phyloP scores from a whole-genome alignment of 1,140 invertebrate species.

The Trichonephila inaurata region DNA sequence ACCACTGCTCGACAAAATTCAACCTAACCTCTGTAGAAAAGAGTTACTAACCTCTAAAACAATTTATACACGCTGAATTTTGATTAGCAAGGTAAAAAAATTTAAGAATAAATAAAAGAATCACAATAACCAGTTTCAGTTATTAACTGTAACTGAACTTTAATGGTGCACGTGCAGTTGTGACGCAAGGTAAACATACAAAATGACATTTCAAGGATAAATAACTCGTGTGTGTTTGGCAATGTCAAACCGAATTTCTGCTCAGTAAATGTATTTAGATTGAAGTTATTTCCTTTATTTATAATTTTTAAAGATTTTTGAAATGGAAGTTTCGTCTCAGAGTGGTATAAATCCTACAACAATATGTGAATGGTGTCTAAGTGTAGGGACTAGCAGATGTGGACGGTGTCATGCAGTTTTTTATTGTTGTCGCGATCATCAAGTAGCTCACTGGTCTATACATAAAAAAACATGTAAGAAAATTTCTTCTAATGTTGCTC shows the following conservation, averaged over 20 bases:
- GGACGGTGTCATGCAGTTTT: conserved; percentile 86
- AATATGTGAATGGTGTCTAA: conserved; percentile 86
- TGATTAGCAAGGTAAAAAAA: too few species aligned
- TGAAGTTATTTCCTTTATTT: not conserved
- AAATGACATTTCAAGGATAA: conserved; percentile 72
- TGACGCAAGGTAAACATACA: conserved; percentile 57
- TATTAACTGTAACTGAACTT: not conserved
- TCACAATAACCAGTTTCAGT: too few species aligned
- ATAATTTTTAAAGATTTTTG: not conserved
- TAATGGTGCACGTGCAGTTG: conserved; percentile 30
- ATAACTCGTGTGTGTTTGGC: not conserved
- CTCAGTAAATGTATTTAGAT: not conserved
- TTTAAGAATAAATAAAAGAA: too few species aligned
- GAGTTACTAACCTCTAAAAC: too few species aligned
- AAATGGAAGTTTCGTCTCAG: not conserved
- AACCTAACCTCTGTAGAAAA: too few species aligned
- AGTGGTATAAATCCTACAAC: conserved; percentile 1
- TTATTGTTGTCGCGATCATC: conserved; percentile 90
- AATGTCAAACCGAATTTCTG: not conserved
- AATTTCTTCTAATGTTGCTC: conserved; percentile 66
- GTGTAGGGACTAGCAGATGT: conserved; percentile 86
- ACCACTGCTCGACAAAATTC: too few species aligned
- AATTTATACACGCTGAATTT: too few species aligned
- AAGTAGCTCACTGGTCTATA: conserved; percentile 87
- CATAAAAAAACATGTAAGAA: conserved; percentile 84